These are phyloP conservation scores for Lasaia peninsularis DNA, from an alignment of 1,140 invertebrate genomes.

Conservation along the genomic window DNA sequence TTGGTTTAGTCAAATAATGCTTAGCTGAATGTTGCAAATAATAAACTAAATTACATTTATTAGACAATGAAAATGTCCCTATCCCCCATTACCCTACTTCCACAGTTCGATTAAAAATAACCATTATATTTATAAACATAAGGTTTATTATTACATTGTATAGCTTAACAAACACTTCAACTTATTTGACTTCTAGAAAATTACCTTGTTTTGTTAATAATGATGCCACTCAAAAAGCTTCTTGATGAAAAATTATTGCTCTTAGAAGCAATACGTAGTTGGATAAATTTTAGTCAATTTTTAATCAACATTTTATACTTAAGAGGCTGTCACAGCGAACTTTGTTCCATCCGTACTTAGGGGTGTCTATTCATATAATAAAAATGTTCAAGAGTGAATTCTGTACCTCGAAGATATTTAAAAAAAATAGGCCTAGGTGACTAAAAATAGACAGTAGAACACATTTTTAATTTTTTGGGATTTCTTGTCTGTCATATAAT, in stretches of 20 bases:
- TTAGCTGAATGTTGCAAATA: constrained; percentile 8
- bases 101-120: background rate
- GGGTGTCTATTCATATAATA: too few species aligned
- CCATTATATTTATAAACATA: background rate
- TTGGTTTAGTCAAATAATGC: constrained; percentile 3
- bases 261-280: background rate
- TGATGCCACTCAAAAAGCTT: background rate
- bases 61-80: constrained; percentile 15
- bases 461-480: too few species aligned
- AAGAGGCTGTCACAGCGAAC: too few species aligned
- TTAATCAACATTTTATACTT: too few species aligned
- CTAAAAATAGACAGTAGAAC: too few species aligned
- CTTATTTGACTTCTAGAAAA: constrained; percentile 8
- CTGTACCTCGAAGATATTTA: too few species aligned
- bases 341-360: too few species aligned
- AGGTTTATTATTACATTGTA: background rate
- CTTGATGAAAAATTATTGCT: background rate
- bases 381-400: too few species aligned
- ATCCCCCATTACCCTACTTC: constrained; percentile 2
- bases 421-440: too few species aligned
- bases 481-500: too few species aligned
- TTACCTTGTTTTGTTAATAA: background rate
- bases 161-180: constrained; percentile 7
- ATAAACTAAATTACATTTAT: constrained; percentile 17
- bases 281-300: too few species aligned